These are phyloP conservation scores for Dorcus parallelipipedus DNA, from an alignment of 2,888 invertebrate species.

Conservation along the genomic window DNA sequence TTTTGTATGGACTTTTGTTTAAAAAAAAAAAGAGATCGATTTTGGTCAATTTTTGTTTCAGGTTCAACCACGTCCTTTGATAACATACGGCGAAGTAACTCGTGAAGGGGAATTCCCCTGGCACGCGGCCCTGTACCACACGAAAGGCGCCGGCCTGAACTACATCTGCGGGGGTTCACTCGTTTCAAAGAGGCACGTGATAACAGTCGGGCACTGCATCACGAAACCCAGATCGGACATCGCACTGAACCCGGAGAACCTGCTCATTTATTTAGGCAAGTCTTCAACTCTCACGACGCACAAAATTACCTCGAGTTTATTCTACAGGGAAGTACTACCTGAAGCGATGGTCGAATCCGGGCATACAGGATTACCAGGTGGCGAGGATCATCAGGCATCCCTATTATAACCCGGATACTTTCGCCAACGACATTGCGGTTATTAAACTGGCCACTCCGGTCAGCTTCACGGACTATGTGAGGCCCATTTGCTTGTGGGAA, in stretches of 20 bases:
- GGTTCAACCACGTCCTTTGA: constrained; percentile 52
- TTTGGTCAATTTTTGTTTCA: background rate
- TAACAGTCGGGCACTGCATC: constrained; percentile 46
- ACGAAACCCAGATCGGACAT: constrained; percentile 34
- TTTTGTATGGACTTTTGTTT: background rate
- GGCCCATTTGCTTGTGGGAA: constrained; percentile 45
- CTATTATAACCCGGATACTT: constrained; percentile 37
- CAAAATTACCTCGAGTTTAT: background rate
- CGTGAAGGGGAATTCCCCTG: constrained; percentile 65
- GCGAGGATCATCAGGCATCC: constrained; percentile 39
- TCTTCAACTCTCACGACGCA: background rate
- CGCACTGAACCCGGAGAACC: constrained; percentile 37
- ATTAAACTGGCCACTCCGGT: constrained; percentile 34
- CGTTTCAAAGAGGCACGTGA: constrained; percentile 34
- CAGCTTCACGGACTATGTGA: constrained; percentile 41
- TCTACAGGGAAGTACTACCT: constrained; percentile 43
- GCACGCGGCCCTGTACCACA: constrained; percentile 64
- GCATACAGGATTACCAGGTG: constrained; percentile 43
- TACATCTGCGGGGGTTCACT: constrained; percentile 44
- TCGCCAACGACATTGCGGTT: constrained; percentile 42
- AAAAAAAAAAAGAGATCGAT: background rate
- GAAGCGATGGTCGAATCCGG: constrained; percentile 41
- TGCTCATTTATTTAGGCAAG: constrained; percentile 45
- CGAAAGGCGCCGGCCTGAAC: constrained; percentile 41
- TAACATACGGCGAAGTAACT: constrained; percentile 58